Conservation (phyloP, 2,888 invertebrate genomes). For the Hyalella azteca region DNA sequence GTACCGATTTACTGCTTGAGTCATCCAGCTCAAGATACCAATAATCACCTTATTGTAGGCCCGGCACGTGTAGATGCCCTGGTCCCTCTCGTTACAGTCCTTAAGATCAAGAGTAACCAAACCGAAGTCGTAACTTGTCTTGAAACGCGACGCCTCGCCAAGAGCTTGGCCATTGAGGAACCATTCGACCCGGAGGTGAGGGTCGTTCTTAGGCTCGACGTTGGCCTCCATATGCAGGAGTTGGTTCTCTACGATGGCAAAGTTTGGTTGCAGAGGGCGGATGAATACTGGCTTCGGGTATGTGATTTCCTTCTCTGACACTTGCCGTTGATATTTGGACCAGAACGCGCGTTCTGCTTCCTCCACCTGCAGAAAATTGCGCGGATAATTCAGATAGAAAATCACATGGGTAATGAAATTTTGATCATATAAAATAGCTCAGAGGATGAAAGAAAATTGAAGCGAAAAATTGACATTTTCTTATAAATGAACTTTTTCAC, state of each 20-base stretch:
- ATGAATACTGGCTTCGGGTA: slow-evolving; percentile 87
- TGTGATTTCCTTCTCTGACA: slow-evolving; percentile 50
- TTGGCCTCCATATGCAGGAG: slow-evolving; percentile 87
- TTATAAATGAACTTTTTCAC: too few relatives aligned
- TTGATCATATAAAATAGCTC: too few relatives aligned
- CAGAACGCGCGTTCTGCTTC: slow-evolving; percentile 57
- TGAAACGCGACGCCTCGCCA: slow-evolving; percentile 83
- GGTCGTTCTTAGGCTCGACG: slow-evolving; percentile 92
- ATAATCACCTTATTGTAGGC: slow-evolving; percentile 74
- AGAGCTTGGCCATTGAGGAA: slow-evolving; percentile 89
- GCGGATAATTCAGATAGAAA: too few relatives aligned
- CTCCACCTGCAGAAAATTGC: slow-evolving; percentile 51
- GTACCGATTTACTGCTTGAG: too few relatives aligned
- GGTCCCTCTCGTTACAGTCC: slow-evolving; percentile 90
- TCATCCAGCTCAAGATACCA: slow-evolving; percentile 71
- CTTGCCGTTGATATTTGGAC: slow-evolving; percentile 53
- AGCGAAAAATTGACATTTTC: too few relatives aligned
- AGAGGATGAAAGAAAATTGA: too few relatives aligned
- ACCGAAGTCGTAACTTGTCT: slow-evolving; percentile 93
- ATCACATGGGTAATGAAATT: too few relatives aligned
- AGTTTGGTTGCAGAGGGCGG: slow-evolving; percentile 79
- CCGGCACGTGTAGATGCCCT: slow-evolving; percentile 91
- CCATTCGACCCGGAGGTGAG: slow-evolving; percentile 89
- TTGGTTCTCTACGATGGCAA: slow-evolving; percentile 78
- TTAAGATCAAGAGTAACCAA: slow-evolving; percentile 92